These are phyloP conservation scores for Dryomyza anilis DNA, from an alignment of 2,888 invertebrate genomes.

Conservation along the genomic window DNA sequence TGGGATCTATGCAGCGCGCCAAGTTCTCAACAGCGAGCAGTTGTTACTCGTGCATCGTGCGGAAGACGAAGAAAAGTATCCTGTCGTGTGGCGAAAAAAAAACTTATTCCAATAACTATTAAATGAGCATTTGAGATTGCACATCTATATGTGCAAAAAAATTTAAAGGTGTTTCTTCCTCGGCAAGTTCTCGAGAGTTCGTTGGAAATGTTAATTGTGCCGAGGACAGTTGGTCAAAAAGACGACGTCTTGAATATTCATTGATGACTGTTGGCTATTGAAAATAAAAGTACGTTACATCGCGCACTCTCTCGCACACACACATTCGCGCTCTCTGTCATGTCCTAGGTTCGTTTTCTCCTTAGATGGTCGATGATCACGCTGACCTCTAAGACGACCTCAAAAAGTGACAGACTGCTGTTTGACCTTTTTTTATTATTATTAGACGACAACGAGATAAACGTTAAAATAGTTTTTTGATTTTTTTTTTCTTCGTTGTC, in stretches of 20 bases:
- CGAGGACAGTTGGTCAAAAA: background rate
- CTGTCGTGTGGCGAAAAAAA: conserved; percentile 4
- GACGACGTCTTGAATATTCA: background rate
- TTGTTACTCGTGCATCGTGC: conserved; percentile 1
- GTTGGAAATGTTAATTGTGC: background rate
- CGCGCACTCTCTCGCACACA: too few species aligned
- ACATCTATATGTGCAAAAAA: background rate
- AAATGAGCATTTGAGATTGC: conserved; percentile 18
- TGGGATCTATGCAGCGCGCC: conserved; percentile 16
- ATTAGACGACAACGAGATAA: conserved; percentile 45
- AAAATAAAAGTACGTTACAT: too few species aligned
- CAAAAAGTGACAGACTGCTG: conserved; percentile 23
- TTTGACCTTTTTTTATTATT: conserved; percentile 46
- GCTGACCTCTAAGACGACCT: conserved; percentile 40
- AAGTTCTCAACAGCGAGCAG: conserved; percentile 6
- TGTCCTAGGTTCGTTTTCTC: conserved; percentile 1
- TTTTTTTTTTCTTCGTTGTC: background rate
- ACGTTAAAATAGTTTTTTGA: conserved; percentile 46
- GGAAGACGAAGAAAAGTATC: background rate
- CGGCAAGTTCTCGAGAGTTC: background rate
- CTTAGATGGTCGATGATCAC: conserved; percentile 32
- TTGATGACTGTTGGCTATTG: too few species aligned
- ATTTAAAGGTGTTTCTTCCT: background rate
- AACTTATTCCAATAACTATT: background rate
- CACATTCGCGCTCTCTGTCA: background rate